phyloP scores from a whole-genome alignment of 2,888 invertebrate genomes.

The Xanthorhoe designata region DNA sequence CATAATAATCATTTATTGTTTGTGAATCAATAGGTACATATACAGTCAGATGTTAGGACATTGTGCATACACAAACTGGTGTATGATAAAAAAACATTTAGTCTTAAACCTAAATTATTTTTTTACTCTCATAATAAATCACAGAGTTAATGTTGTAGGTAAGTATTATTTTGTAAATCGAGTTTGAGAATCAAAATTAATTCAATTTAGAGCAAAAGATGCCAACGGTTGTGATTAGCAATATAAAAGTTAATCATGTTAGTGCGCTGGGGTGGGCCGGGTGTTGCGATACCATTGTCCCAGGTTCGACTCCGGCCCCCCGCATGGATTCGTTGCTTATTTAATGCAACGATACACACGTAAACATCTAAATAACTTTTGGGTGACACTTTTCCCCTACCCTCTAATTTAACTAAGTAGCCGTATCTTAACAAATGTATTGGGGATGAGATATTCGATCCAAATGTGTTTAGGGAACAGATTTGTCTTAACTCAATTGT shows the following conservation, averaged over 20 bases:
- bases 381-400: constrained; percentile 82
- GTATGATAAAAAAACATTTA: too few species aligned
- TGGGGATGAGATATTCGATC: constrained; percentile 72
- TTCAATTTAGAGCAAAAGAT: constrained; percentile 52
- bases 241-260: constrained; percentile 80
- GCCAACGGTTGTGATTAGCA: constrained; percentile 64
- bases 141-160: not conserved
- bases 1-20: too few species aligned
- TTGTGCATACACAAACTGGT: too few species aligned
- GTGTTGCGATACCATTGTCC: constrained; percentile 76
- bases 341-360: constrained; percentile 85
- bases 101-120: too few species aligned
- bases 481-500: constrained; percentile 56
- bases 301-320: constrained; percentile 71
- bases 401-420: constrained; percentile 84
- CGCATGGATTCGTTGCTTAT: constrained; percentile 82
- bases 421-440: constrained; percentile 81
- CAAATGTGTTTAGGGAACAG: constrained; percentile 68
- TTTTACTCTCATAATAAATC: too few species aligned
- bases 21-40: too few species aligned
- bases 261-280: constrained; percentile 62
- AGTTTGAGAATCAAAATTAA: constrained; percentile 24
- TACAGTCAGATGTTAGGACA: too few species aligned
- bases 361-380: constrained; percentile 86
- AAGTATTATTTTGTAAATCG: not conserved